Evolutionary conservation across 2,797 vertebrate species (phyloP).

Genomic region (Eulemur albifrons): DNA sequence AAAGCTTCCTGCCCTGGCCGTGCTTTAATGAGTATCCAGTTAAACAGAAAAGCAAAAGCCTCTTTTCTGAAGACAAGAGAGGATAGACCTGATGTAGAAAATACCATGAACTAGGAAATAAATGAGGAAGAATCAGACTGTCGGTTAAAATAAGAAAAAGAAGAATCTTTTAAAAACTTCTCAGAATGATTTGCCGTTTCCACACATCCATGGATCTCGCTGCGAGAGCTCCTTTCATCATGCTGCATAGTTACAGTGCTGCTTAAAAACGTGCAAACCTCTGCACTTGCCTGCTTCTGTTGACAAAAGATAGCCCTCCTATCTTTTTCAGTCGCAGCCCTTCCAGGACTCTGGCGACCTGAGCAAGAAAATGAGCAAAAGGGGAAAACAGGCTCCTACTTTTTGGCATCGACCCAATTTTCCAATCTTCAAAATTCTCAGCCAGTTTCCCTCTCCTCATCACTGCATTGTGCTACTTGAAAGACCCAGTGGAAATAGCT

Average conservation of each 20-base stretch:
- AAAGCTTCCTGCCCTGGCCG: neutral
- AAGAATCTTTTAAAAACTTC: neutral
- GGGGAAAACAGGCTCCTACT: slow-evolving; percentile 22
- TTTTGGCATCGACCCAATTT: slow-evolving; percentile 66
- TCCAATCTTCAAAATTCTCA: slow-evolving; percentile 70
- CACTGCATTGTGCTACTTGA: slow-evolving; percentile 69
- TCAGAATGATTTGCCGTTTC: neutral
- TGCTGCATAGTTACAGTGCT: neutral
- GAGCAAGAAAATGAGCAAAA: slow-evolving; percentile 32
- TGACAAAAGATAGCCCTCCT: neutral
- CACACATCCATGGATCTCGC: neutral
- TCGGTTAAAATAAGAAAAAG: neutral
- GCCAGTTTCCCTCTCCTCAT: slow-evolving; percentile 66
- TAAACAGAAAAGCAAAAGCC: neutral
- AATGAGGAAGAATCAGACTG: neutral
- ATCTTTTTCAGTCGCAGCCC: neutral
- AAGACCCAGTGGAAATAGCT: slow-evolving; percentile 71
- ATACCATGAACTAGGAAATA: neutral
- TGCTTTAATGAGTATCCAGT: neutral
- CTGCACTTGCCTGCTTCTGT: neutral
- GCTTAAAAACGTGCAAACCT: neutral
- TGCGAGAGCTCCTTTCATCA: neutral
- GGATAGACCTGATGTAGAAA: neutral
- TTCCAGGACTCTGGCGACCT: neutral
- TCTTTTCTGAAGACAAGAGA: slow-evolving; percentile 7